Base-by-base conservation (phyloP, 2,113 vertebrate genomes). In the Solenodon paradoxus region DNA sequence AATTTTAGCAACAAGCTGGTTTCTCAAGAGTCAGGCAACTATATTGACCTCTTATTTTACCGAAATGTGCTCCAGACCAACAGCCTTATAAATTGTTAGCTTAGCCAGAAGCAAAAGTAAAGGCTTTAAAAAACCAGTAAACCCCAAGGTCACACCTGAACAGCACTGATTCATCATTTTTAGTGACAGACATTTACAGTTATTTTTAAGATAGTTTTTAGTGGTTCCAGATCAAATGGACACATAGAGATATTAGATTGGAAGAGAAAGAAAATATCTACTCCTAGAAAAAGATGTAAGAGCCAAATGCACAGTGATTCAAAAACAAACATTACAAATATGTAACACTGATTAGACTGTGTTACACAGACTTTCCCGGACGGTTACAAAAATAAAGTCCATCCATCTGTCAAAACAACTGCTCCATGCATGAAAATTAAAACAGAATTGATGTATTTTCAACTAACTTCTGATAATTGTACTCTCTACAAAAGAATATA, bases 331-430 rank as follows among this genome's bases (percentile, higher is more conserved):
- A 97, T 82, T 93, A 74, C 72, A 98, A 98, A 97, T 96, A 97
- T 85, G 84, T 88, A 98, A 97, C 97, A 97, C 96, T 98, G 98
- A 98, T 98, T 98, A 98, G 94, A 74, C 96, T 97, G 92, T 97
- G 94, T 98, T 98, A 97, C 84, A 66, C 97, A 98, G 98, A 98
- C 97, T 98, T 98, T 98, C 98, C 98, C 3, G 98, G 98, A 98
- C 78, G 95, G 97, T 98, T 98, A 98, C 93, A 98, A 99, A 99
- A 99, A 99, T 98, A 99, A 98, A 98, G 98, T 98, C 97, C 96
- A 97, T 98, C 98, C 98, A 99, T 99, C 98, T 99, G 98, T 99
- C 98, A 98, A 98, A 98, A 99, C 98, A 99, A 98, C 98, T 98
- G 98, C 91, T 98, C 96, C 0, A 51, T 1, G 3, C 97, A 98